Base-by-base conservation (phyloP, 2,113 vertebrate genomes). In the Tonatia bakeri region DNA sequence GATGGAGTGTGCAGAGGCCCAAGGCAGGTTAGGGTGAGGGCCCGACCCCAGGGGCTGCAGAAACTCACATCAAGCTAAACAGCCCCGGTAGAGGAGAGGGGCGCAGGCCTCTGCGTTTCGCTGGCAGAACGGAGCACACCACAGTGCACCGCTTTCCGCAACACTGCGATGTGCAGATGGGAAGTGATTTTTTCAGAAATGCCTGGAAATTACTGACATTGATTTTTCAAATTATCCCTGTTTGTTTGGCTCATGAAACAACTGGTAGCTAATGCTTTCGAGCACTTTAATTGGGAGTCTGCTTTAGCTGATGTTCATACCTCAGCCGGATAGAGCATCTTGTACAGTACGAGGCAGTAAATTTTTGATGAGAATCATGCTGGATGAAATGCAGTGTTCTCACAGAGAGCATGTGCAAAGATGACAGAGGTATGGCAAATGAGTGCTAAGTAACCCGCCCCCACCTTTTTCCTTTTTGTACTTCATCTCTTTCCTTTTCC, bases 141-240 rank as follows among this genome's bases (percentile, higher is more conserved):
- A 33, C 24, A 40, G 3, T 10, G n/a, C 28, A 40, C 13, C 2
- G 6, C 65, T 92, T 90, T 90, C 65, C 61, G 77, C 45, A 90
- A 80, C 31, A 22, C 61, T 40, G 24, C 43, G 2, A 26, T 40
- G 87, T 64, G 64, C 54, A 69, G 94, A 89, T 26, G 54, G 40
- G 64, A 69, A 70, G 86, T 19, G 14, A 47, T 88, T 91, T 91
- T 81, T 93, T 38, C 93, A 95, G 83, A 95, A 95, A 94, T 91
- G 90, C 54, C 82, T 90, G 40, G 64, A 95, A 89, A 86, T 87
- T 67, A 64, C 80, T 87, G 86, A 94, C 52, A 86, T 24, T 87
- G 92, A 91, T 94, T 90, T 96, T 96, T 80, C 50, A 94, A 89
- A 95, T 90, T 76, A 92, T 92, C 26, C 43, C 28, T 93, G 43